Conservation (phyloP, 1,140 invertebrate genomes). For the Maconellicoccus hirsutus region DNA sequence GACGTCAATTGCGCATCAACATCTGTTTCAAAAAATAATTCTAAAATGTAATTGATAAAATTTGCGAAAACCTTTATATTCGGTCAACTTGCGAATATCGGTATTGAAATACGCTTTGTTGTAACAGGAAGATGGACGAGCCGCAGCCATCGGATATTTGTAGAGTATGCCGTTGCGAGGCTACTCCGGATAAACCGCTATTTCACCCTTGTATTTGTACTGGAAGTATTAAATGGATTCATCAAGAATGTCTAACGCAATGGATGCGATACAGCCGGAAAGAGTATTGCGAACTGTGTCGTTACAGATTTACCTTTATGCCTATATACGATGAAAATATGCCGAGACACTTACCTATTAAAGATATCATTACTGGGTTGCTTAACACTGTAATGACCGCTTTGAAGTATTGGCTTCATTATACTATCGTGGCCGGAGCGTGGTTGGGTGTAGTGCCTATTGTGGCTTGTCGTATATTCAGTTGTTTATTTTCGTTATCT, state of each 20-base stretch:
- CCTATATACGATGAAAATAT: conserved; percentile 99
- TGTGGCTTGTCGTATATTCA: conserved; percentile 91
- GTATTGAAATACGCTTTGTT: too few relatives aligned
- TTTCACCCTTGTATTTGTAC: conserved; percentile 99
- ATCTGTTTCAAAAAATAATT: not conserved
- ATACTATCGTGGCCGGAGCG: conserved; percentile 87
- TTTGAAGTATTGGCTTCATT: conserved; percentile 91
- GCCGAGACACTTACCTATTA: conserved; percentile 86
- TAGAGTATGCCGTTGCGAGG: conserved; percentile 93
- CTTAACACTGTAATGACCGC: conserved; percentile 80
- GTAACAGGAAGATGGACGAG: conserved; percentile 46
- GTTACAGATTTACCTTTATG: conserved; percentile 94
- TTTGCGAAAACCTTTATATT: not conserved
- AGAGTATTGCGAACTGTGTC: conserved; percentile 98
- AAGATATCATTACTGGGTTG: conserved; percentile 78
- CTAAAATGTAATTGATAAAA: not conserved
- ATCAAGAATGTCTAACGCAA: conserved; percentile 82
- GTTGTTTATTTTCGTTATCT: conserved; percentile 80
- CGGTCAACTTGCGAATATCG: too few relatives aligned
- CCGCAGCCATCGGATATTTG: conserved; percentile 71
- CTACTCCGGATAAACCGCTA: conserved; percentile 65
- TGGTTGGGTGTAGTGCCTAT: conserved; percentile 96
- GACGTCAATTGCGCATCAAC: not conserved
- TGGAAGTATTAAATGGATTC: conserved; percentile 97
- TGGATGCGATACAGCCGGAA: conserved; percentile 94